Evolutionary conservation across 2,888 invertebrate genomes (phyloP).

Genomic region (Rosalia funebris): DNA sequence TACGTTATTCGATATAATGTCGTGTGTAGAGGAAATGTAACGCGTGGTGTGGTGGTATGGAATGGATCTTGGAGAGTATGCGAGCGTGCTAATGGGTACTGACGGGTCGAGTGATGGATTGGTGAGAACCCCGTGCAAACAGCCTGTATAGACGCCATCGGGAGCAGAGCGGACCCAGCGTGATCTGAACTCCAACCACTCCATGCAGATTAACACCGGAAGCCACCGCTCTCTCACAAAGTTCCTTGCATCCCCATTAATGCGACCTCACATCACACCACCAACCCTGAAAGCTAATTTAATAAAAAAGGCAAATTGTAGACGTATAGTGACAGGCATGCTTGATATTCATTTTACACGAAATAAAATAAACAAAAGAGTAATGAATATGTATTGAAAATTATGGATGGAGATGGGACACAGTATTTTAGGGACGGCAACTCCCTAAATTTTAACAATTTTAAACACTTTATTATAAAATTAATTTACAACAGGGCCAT

Average conservation of each 20-base stretch:
- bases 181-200: slow-evolving; percentile 52
- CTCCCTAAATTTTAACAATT: no score
- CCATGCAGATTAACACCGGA: slow-evolving; percentile 59
- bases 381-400: slow-evolving; percentile 45
- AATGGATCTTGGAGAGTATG: slow-evolving; percentile 58
- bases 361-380: slow-evolving; percentile 36
- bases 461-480: no score
- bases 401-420: slow-evolving; percentile 27
- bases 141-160: slow-evolving; percentile 56
- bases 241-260: slow-evolving; percentile 48
- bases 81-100: slow-evolving; percentile 73
- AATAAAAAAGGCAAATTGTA: slow-evolving; percentile 49
- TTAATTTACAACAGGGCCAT: no score
- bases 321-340: slow-evolving; percentile 31
- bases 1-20: slow-evolving; percentile 33
- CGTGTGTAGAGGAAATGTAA: slow-evolving; percentile 43
- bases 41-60: slow-evolving; percentile 50
- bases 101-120: slow-evolving; percentile 69
- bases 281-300: slow-evolving; percentile 45
- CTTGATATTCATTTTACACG: slow-evolving; percentile 27
- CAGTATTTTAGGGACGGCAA: no score
- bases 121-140: slow-evolving; percentile 60
- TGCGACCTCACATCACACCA: slow-evolving; percentile 39
- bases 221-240: slow-evolving; percentile 49
- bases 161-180: slow-evolving; percentile 52